Percentiles rank a stretch among this genome's conserved stretches.
Evolutionary conservation across 2,113 vertebrate species (phyloP).

Genomic region (Silurus glanis): DNA sequence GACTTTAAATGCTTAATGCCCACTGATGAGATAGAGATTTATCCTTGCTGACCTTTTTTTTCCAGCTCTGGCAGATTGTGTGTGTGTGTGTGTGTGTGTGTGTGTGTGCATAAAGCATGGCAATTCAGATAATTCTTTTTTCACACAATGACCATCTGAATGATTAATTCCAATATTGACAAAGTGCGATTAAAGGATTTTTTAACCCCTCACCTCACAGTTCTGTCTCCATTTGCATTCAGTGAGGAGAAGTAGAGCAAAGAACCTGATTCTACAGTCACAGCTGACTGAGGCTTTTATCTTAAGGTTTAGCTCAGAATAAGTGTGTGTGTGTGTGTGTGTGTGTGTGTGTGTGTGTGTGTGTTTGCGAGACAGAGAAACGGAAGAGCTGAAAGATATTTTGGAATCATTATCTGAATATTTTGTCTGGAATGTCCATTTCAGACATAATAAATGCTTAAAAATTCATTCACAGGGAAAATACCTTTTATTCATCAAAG

Average conservation of each 20-base stretch:
- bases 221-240: constrained; percentile 68
- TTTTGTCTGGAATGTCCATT: neutral
- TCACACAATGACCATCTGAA: constrained; percentile 49
- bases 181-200: constrained; percentile 63
- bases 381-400: neutral
- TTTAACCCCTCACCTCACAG: constrained; percentile 45
- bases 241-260: constrained; percentile 58
- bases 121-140: constrained; percentile 23
- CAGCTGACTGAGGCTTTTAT: constrained; percentile 50
- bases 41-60: neutral
- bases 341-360: neutral
- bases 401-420: neutral
- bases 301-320: constrained; percentile 29
- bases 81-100: neutral
- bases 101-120: neutral
- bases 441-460: neutral
- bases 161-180: constrained; percentile 68
- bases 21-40: neutral
- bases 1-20: neutral
- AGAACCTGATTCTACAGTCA: constrained; percentile 57
- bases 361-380: neutral
- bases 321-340: neutral
- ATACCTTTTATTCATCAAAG: neutral
- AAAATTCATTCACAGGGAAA: neutral
- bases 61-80: neutral